A percentile compares a stretch with the other conserved stretches of the same genome.
These are phyloP conservation scores for Cryptoblepharus egeriae DNA, from an alignment of 2,797 vertebrate genomes.

Conservation along the genomic window DNA sequence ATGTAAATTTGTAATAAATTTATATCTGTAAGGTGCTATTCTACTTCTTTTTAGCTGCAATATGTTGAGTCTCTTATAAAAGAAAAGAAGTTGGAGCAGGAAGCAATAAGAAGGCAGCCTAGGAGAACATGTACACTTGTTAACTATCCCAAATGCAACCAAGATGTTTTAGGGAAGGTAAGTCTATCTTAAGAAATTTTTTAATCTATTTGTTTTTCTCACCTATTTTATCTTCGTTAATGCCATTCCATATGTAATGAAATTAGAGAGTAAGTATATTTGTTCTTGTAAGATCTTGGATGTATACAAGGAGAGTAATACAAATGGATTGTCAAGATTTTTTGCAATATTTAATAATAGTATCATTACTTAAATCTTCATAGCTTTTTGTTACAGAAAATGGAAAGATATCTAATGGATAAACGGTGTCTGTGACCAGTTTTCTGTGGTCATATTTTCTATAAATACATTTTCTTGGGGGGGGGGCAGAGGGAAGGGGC, in stretches of 20 bases:
- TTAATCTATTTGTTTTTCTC: not conserved
- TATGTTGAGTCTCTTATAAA: slow-evolving; percentile 74
- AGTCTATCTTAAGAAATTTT: slow-evolving; percentile 49
- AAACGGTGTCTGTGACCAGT: not conserved
- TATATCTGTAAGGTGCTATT: not conserved
- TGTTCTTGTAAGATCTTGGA: not conserved
- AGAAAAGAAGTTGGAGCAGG: slow-evolving; percentile 72
- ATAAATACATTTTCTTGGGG: not conserved
- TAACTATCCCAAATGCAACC: slow-evolving; percentile 77
- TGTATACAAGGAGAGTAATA: not conserved
- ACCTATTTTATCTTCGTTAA: not conserved
- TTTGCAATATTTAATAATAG: not conserved
- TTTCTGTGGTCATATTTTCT: no score
- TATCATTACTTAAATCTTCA: not conserved
- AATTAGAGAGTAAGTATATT: not conserved
- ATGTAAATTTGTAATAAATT: no score
- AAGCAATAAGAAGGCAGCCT: slow-evolving; percentile 70
- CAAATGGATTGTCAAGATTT: not conserved
- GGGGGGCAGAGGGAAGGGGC: not conserved
- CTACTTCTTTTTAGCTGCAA: slow-evolving; percentile 75
- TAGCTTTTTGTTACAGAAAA: not conserved
- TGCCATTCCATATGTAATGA: not conserved
- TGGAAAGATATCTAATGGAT: not conserved
- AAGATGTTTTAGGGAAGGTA: slow-evolving; percentile 91
- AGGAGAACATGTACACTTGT: slow-evolving; percentile 80